Evolutionary conservation across 2,888 invertebrate genomes (phyloP), one percentile per base, ranked within the genome.

Genomic region (Noctua janthe): DNA sequence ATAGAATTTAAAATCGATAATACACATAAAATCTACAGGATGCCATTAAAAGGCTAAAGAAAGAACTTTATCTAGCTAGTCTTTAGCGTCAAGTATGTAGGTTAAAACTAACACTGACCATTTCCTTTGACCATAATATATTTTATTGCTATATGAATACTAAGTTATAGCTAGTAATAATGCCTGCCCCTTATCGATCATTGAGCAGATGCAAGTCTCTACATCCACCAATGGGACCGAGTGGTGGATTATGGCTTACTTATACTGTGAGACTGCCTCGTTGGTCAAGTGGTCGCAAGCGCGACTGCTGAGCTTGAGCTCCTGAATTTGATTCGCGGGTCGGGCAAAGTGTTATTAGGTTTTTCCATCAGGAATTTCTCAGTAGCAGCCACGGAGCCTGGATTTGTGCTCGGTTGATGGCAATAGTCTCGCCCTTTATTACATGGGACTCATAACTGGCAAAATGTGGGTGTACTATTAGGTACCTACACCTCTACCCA

Each of bases 91-190:
- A 49, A 6, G 13, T 39, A 76, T 47, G 47, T 56, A 39, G n/a
- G 47, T 72, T 56, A 20, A 56, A 49, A 49, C n/a, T 15, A 49
- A 56, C 54, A 35, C 39, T 72, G 56, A 6, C 75, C 59, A 49
- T 35, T 83, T 81, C 20, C 7, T 70, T 54, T 81, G 43, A 23
- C 2, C 29, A 13, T 39, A 15, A 29, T 75, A 51, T 51, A 62
- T 76, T 83, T 62, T 76, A 79, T 83, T 1, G 83, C 76, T 51
- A 51, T 62, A 51, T 76, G 29, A 79, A 83, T 75, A 78, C n/a
- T 71, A 71, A 70, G 11, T 29, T 56, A 74, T 74, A 74, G 23
- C 29, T 17, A 17, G 39, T 1, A 15, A n/a, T 47, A 1, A 39
- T 43, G 29, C 7, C 7, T n/a, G 29, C 13, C 11, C n/a, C 29